Conservation (phyloP, 2,888 invertebrate genomes). For the Branchinecta sandiegonensis region DNA sequence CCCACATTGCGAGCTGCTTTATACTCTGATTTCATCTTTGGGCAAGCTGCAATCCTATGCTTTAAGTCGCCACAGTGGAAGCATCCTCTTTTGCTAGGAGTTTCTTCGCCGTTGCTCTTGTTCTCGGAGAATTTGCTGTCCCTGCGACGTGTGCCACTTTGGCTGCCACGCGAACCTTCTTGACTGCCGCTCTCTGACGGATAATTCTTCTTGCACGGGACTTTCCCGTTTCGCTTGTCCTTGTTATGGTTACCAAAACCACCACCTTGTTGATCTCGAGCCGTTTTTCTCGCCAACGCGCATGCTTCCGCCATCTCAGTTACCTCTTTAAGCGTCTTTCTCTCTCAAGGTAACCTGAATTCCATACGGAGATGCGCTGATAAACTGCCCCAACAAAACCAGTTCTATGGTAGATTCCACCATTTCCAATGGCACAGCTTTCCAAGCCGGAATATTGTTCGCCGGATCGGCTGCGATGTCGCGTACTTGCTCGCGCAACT, state of each 20-base stretch:
- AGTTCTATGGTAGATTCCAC: not conserved
- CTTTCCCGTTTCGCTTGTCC: not conserved
- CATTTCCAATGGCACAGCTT: not conserved
- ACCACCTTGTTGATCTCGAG: not conserved
- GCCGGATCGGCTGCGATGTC: not conserved
- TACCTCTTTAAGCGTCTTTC: not conserved
- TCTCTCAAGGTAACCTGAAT: not conserved
- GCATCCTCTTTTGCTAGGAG: not conserved
- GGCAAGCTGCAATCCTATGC: too few species aligned
- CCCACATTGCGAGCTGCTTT: too few species aligned
- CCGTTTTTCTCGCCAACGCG: not conserved
- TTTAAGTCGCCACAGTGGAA: too few species aligned
- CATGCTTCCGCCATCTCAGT: constrained; percentile 10
- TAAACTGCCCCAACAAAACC: not conserved
- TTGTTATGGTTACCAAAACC: too few species aligned
- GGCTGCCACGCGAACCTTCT: not conserved
- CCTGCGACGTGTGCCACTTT: too few species aligned
- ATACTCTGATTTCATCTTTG: too few species aligned
- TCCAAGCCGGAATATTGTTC: not conserved
- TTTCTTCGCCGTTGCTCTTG: not conserved
- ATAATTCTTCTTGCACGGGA: not conserved
- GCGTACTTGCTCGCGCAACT: not conserved
- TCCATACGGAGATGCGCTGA: not conserved
- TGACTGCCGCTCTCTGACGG: not conserved
- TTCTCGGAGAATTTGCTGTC: too few species aligned